Base-by-base conservation (phyloP, 2,113 vertebrate genomes). In the Gavialis gangeticus region DNA sequence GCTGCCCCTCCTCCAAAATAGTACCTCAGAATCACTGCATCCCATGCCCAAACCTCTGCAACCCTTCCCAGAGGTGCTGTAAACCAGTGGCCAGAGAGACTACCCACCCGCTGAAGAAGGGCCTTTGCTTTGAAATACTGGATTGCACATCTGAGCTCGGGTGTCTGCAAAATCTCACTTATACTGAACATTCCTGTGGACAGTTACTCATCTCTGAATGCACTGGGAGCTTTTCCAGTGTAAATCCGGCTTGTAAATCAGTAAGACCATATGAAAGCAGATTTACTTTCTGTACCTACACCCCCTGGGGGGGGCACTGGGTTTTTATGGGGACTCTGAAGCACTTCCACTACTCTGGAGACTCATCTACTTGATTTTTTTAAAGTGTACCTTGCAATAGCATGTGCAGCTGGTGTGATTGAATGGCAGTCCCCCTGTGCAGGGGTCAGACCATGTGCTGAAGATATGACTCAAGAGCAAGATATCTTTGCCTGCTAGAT, bases 191-290 rank as follows among this genome's bases (percentile, higher is more conserved):
- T 91, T 82, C 63, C 66, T 12, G 27, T 55, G 28, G 63, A 83
- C 73, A 55, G 14, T 15, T 90, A 5, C 60, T 82, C 60, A 3
- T 75, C 75, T 24, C 27, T 87, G 54, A 18, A n/a, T 83, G 1
- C 67, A 34, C 37, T 82, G 30, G 91, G 92, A 91, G 66, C 88
- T 91, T 63, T 59, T 62, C 0, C 34, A n/a, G 24, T 67, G 60
- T 69, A 79, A 91, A 92, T 89, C 87, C 30, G 89, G 82, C 24
- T 91, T 75, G 18, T 57, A 76, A 92, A 84, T 83, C 22, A 54
- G 76, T 87, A 60, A 83, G 76, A 87, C 87, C 56, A 6, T 46
- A 46, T 75, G 71, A 86, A 90, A 88, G 27, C 28, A 79, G 88
- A 75, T 79, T 93, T 66, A 79, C 57, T 59, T 91, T 83, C 63